Conservation (phyloP, 2,797 vertebrate genomes). For the Amblyopsis hoosieri region DNA sequence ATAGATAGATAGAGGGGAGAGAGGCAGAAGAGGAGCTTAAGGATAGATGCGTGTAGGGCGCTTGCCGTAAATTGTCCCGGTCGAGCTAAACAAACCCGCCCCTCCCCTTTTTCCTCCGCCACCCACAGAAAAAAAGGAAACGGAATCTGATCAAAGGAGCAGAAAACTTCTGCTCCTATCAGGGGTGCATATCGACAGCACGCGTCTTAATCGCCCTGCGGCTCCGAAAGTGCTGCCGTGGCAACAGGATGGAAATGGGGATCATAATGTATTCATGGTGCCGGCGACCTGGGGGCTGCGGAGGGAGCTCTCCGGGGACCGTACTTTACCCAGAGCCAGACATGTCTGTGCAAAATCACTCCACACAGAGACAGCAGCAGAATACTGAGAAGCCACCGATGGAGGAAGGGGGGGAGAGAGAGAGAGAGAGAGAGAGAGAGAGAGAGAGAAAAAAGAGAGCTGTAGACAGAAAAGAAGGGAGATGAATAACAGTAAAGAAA, state of each 20-base stretch:
- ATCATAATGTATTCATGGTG: conserved; percentile 99
- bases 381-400: conserved; percentile 94
- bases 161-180: conserved; percentile 98
- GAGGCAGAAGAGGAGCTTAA: conserved; percentile 37
- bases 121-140: conserved; percentile 78
- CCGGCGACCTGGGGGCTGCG: conserved; percentile 99
- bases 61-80: conserved; percentile 39
- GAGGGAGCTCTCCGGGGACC: conserved; percentile 94
- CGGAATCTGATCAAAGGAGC: conserved; percentile 95
- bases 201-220: conserved; percentile 98
- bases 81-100: too few relatives aligned
- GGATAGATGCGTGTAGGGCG: conserved; percentile 52
- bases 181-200: conserved; percentile 87
- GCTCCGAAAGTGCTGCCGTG: conserved; percentile 99
- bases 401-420: conserved; percentile 47
- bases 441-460: conserved; percentile 37
- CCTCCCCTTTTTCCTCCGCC: conserved; percentile 65
- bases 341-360: conserved; percentile 99
- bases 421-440: conserved; percentile 24
- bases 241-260: conserved; percentile 99
- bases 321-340: conserved; percentile 99
- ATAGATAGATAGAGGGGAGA: background rate
- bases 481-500: conserved; percentile 44
- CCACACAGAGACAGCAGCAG: conserved; percentile 95
- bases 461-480: conserved; percentile 38